Conservation (phyloP, 2,797 vertebrate genomes). For the Potorous gilbertii region DNA sequence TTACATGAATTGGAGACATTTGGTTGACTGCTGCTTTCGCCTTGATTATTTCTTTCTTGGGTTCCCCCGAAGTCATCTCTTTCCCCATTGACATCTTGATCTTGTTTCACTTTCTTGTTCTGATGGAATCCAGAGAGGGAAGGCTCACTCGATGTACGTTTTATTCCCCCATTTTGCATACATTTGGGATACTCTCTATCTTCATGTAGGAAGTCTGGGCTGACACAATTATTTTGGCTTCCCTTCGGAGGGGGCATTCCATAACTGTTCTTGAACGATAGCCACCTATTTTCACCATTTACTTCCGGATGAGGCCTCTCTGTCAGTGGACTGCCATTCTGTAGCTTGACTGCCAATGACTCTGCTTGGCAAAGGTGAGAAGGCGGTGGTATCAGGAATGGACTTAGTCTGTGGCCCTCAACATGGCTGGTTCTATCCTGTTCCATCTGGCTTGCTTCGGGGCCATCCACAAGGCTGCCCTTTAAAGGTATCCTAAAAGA, state of each 20-base stretch:
- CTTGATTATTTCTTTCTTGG: constrained; percentile 60
- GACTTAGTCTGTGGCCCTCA: constrained; percentile 94
- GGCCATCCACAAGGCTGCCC: constrained; percentile 98
- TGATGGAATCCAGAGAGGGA: constrained; percentile 88
- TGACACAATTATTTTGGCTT: constrained; percentile 85
- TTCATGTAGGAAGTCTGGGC: constrained; percentile 85
- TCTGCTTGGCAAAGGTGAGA: constrained; percentile 87
- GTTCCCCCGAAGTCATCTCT: constrained; percentile 76
- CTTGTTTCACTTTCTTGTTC: constrained; percentile 89
- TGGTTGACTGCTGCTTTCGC: constrained; percentile 79
- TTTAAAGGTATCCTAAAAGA: constrained; percentile 89
- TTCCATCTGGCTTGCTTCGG: constrained; percentile 99
- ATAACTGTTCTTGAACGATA: constrained; percentile 85
- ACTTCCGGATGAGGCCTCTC: constrained; percentile 86
- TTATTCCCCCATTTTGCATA: constrained; percentile 93
- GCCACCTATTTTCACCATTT: constrained; percentile 89
- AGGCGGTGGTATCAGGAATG: constrained; percentile 88
- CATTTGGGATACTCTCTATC: constrained; percentile 86
- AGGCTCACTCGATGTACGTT: constrained; percentile 90
- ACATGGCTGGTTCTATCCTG: constrained; percentile 95
- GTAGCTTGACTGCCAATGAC: constrained; percentile 86
- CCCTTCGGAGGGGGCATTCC: constrained; percentile 87
- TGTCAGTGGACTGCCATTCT: constrained; percentile 91
- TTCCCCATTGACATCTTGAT: constrained; percentile 88
- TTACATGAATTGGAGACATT: constrained; percentile 78